Evolutionary conservation across 2,888 invertebrate genomes (phyloP), one percentile per base, ranked within the genome.

Genomic region (Phengaris alcon): DNA sequence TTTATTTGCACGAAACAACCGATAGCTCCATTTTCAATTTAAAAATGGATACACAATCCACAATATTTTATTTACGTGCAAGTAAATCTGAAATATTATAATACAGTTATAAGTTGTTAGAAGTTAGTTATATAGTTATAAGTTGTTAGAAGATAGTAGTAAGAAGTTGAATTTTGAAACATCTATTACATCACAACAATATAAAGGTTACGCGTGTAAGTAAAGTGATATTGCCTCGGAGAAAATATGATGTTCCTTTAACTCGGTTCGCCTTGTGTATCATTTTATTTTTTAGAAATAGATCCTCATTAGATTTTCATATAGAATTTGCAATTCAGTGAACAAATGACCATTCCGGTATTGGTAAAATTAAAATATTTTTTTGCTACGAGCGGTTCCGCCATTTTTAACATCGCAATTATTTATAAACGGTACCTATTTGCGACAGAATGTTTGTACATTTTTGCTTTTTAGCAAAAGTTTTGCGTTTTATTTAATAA

Each of bases 201-300:
- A 64, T 12, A 64, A 64, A 64, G 35, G 64, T 64, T 64, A 64
- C 64, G 12, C 35, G 35, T 64, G 44, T 64, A 64, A 64, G 64
- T 64, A 64, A 64, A 64, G 64, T 64, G 64, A 64, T 64, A 64
- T 64, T 35, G 64, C 64, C 64, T 35, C 64, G 64, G 64, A 64
- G 64, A 13, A 64, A 44, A 59, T 22, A 59, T 7, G 35, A 64
- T 35, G 35, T 64, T 64, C 64, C 64, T 64, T 64, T 44, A 64
- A 64, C 64, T 64, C 64, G 35, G 35, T 35, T 64, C 64, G 64
- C 64, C 35, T 64, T 64, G 35, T 64, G 64, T 64, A 64, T 64
- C 35, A 44, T 64, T 35, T 64, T 64, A 64, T 64, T 64, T 59
- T 64, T 64, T 64, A 12, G 35, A 64, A 64, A 64, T 64, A 64